Evolutionary conservation across 2,113 vertebrate genomes (phyloP).

Genomic region (Gavialis gangeticus): DNA sequence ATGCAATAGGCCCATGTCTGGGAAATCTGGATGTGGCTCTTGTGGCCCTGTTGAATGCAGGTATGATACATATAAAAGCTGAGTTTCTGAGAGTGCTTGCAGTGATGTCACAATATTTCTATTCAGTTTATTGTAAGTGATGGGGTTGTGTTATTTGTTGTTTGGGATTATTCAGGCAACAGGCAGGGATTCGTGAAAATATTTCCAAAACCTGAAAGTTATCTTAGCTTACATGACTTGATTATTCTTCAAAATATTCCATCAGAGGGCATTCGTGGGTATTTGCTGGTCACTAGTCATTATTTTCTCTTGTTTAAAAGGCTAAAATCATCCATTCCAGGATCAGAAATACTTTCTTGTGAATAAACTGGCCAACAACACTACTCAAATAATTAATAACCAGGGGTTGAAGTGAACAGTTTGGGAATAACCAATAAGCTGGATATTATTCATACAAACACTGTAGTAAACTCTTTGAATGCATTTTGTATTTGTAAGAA

Average conservation of each 20-base stretch:
- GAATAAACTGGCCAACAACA: conserved; percentile 27
- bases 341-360: not conserved
- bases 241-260: not conserved
- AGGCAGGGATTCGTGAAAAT: not conserved
- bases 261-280: not conserved
- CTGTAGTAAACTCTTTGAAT: not conserved
- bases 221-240: not conserved
- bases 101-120: accelerated
- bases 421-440: conserved; percentile 63
- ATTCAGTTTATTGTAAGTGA: not conserved
- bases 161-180: not conserved
- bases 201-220: not conserved
- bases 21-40: not conserved
- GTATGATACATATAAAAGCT: accelerated
- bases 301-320: not conserved
- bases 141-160: not conserved
- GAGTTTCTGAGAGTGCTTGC: accelerated
- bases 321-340: not conserved
- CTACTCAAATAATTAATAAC: not conserved
- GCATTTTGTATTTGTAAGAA: conserved; percentile 29
- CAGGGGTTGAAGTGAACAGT: not conserved
- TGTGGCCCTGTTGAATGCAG: not conserved
- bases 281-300: not conserved
- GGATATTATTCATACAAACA: conserved; percentile 69
- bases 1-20: not conserved